phyloP scores from a whole-genome alignment of 30 jellyfish, hydroid and myxozoan species.

The Cassiopea xamachana region DNA sequence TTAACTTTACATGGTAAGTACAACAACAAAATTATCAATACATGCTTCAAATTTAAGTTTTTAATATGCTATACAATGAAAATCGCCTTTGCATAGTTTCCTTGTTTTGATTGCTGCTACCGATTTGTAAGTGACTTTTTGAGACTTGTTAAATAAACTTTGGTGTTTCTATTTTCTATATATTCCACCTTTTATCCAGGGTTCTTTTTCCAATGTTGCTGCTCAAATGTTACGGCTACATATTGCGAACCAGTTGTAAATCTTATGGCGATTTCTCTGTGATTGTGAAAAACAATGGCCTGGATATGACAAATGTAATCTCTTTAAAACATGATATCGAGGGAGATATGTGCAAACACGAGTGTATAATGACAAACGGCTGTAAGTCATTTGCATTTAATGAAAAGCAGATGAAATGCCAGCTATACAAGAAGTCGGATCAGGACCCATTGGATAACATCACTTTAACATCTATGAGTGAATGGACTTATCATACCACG shows the following conservation, averaged over 20 bases:
- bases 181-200: not conserved
- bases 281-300: not conserved
- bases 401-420: not conserved
- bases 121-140: too few species aligned
- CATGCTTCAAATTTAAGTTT: too few species aligned
- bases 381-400: not conserved
- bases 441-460: not conserved
- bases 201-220: not conserved
- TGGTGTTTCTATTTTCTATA: not conserved
- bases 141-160: too few species aligned
- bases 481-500: slow-evolving; percentile 15
- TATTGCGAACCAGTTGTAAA: not conserved
- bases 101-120: too few species aligned
- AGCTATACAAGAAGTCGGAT: not conserved
- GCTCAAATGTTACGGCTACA: not conserved
- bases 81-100: too few species aligned
- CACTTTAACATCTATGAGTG: not conserved
- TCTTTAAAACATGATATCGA: not conserved
- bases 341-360: not conserved
- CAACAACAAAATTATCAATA: too few species aligned
- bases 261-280: not conserved
- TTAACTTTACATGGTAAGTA: too few species aligned
- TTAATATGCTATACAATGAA: too few species aligned
- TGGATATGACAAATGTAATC: not conserved
- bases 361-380: not conserved